Evolutionary conservation across 2,888 invertebrate species (phyloP), one percentile per base, ranked within the genome.

Genomic region (Catocala sponsa): DNA sequence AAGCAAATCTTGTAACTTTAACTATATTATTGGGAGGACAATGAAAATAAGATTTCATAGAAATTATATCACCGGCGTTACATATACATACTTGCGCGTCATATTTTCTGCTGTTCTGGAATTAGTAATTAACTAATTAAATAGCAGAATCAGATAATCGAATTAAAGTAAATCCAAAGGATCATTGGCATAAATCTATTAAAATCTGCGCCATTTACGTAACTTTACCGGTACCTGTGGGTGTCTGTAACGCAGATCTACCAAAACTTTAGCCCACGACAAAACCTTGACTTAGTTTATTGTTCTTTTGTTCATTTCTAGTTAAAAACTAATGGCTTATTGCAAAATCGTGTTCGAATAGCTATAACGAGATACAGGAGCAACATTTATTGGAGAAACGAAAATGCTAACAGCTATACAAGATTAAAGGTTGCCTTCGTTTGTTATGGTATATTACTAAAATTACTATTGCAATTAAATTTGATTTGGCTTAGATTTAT

Each of bases 181-280:
- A 59, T 33, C 35, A 38, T 7, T 38, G 35, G 35, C 6, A 38
- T 38, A 6, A 38, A 9, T 38, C 35, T 38, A 38, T 38, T 38
- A 38, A 38, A 38, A 38, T 38, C 25, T 25, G 25, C 25, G 52
- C 49, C 72, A 44, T 57, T 62, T 58, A 58, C 25, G 59, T 58
- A 42, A 2, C 32, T 67, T 57, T 50, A n/a, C n/a, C 12, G 46
- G 48, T 15, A 41, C 35, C 44, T 7, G 74, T 74, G 59, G 70
- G 70, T 6, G 63, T 61, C 58, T 55, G 57, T 66, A 63, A 55
- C 55, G 41, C 59, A 44, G 25, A 46, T 64, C 46, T 52, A 61
- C 73, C 73, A 73, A 78, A 75, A 69, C 51, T 13, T 25, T 52
- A 70, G 56, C 78, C 76, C 70, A 78, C 78, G 60, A 67, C 61